A percentile compares a stretch with the other conserved stretches of the same genome.
Conservation (phyloP, 2,113 vertebrate species). For the Gymnarchus niloticus region DNA sequence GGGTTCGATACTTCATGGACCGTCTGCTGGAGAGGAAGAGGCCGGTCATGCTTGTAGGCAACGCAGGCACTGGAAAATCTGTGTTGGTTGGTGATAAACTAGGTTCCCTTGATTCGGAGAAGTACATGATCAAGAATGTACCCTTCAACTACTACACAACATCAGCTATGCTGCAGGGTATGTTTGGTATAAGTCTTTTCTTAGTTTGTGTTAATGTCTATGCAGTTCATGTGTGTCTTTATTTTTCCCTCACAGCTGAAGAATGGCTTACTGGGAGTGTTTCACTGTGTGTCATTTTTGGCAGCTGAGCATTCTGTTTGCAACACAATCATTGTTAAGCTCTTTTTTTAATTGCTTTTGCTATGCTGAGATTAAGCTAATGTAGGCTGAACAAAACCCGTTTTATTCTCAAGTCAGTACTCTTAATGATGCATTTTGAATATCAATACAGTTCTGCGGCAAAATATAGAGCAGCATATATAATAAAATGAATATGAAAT, state of each 20-base stretch:
- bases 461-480: background rate
- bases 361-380: slow-evolving; percentile 3
- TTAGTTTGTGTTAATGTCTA: background rate
- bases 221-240: background rate
- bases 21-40: slow-evolving; percentile 63
- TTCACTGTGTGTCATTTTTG: background rate
- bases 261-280: background rate
- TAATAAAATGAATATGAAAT: slow-evolving; percentile 11
- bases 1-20: slow-evolving; percentile 79
- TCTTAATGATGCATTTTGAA: slow-evolving; percentile 8
- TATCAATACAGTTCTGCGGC: background rate
- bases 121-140: slow-evolving; percentile 77
- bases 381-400: background rate
- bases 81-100: slow-evolving; percentile 80
- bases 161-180: slow-evolving; percentile 92
- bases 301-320: slow-evolving; percentile 15
- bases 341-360: background rate
- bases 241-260: background rate
- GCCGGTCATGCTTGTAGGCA: slow-evolving; percentile 86
- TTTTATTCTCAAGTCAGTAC: slow-evolving; percentile 4
- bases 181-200: slow-evolving; percentile 2
- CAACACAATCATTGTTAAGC: slow-evolving; percentile 11
- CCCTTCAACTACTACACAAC: slow-evolving; percentile 94
- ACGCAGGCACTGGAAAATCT: slow-evolving; percentile 80
- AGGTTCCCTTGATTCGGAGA: slow-evolving; percentile 62